Conservation (phyloP, 2,113 vertebrate genomes). For the Hiodon tergisus region DNA sequence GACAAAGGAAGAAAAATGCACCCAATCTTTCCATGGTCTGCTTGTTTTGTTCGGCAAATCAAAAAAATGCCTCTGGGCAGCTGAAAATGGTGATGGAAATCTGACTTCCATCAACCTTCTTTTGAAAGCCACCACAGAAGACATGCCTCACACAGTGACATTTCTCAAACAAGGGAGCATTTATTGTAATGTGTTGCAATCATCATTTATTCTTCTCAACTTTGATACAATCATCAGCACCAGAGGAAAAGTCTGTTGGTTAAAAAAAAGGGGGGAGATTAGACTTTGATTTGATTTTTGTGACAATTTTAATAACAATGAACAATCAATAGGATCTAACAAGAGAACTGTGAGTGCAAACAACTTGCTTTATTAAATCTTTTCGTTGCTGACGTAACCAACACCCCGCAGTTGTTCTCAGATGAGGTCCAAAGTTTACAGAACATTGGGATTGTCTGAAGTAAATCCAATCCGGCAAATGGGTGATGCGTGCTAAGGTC, state of each 20-base stretch:
- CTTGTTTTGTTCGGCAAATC: conserved; percentile 6
- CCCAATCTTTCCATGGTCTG: neutral
- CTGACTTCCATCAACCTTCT: conserved; percentile 12
- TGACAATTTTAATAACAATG: neutral
- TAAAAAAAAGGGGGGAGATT: neutral
- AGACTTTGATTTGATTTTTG: neutral
- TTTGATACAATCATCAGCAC: conserved; percentile 3
- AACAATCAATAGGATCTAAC: neutral
- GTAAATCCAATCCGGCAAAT: neutral
- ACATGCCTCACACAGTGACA: neutral
- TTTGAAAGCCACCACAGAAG: neutral
- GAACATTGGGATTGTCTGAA: neutral
- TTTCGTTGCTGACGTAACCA: neutral
- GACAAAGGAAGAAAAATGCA: conserved; percentile 10
- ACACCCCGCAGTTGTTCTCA: neutral
- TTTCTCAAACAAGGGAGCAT: neutral
- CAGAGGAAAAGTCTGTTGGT: neutral
- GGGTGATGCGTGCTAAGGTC: no score
- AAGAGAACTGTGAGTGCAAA: neutral
- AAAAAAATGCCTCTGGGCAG: neutral
- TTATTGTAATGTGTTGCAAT: conserved; percentile 9
- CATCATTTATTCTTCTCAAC: conserved; percentile 13
- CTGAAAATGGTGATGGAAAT: conserved; percentile 13
- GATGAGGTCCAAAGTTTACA: neutral
- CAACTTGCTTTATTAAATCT: neutral